Evolutionary conservation across 2,888 invertebrate genomes (phyloP).

Genomic region (Ectemnius lituratus): DNA sequence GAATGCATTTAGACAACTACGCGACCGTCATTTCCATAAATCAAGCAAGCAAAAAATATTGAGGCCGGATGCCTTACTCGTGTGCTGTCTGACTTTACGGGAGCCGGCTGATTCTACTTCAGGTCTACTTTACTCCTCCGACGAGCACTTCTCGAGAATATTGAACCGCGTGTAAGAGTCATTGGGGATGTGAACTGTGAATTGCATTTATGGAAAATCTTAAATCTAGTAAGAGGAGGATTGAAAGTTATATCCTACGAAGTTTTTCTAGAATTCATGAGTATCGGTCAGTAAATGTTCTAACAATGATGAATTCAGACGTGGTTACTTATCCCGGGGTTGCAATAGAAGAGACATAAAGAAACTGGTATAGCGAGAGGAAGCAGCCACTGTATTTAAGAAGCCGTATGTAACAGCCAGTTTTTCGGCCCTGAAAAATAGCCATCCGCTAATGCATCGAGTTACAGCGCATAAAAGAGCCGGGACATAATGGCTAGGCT

Average conservation of each 20-base stretch:
- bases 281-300: conserved; percentile 20
- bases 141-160: not conserved
- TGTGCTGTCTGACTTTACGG: no score
- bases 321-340: not conserved
- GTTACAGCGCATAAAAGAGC: conserved; percentile 16
- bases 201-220: no score
- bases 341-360: conserved; percentile 20
- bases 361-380: conserved; percentile 2
- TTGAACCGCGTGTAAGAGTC: conserved; percentile 9
- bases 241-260: no score
- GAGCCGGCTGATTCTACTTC: no score
- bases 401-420: conserved; percentile 1
- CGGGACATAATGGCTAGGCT: conserved; percentile 15
- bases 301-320: conserved; percentile 9
- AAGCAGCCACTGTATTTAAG: conserved; percentile 22
- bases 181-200: no score
- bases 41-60: conserved; percentile 11
- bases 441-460: conserved; percentile 12
- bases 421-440: conserved; percentile 25
- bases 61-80: not conserved
- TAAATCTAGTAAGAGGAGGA: no score
- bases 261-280: conserved; percentile 8
- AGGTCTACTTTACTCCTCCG: no score
- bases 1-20: no score
- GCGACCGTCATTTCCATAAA: no score